These are phyloP conservation scores for Mesorhabditis belari DNA, from an alignment of 2,888 invertebrate genomes.

Conservation along the genomic window DNA sequence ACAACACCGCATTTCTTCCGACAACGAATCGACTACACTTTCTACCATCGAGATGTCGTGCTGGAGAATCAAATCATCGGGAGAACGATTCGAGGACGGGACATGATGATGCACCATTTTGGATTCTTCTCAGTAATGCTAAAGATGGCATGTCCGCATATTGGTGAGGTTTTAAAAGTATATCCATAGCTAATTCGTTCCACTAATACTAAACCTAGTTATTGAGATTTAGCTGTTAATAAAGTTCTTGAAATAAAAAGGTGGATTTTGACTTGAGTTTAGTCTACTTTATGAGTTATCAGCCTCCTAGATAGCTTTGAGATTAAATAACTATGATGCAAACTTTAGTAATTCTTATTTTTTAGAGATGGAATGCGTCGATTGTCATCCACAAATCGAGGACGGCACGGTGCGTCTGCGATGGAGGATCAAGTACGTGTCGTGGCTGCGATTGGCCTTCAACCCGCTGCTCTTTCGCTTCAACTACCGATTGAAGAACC, in stretches of 20 bases:
- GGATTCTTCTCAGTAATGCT: slow-evolving; percentile 9
- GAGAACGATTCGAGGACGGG: slow-evolving; percentile 23
- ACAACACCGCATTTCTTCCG: slow-evolving; percentile 24
- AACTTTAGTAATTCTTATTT: neutral
- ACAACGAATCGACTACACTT: slow-evolving; percentile 46
- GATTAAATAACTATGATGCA: neutral
- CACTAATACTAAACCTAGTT: too few species aligned
- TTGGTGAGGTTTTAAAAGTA: too few species aligned
- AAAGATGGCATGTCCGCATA: neutral
- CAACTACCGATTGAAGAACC: slow-evolving; percentile 29
- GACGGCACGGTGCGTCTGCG: slow-evolving; percentile 49
- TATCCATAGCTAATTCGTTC: too few species aligned
- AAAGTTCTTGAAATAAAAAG: too few species aligned
- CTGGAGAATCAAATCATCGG: slow-evolving; percentile 42
- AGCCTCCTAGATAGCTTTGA: too few species aligned
- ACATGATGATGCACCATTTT: slow-evolving; percentile 36
- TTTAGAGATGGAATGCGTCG: slow-evolving; percentile 11
- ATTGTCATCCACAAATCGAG: slow-evolving; percentile 38
- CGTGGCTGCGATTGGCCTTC: slow-evolving; percentile 18
- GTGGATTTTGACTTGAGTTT: neutral
- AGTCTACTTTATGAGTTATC: slow-evolving; percentile 5
- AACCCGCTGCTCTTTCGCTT: slow-evolving; percentile 26
- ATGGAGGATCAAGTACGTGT: slow-evolving; percentile 47
- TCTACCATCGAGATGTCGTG: slow-evolving; percentile 47
- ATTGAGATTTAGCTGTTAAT: too few species aligned